A percentile compares a stretch with the other conserved stretches of the same genome.
phyloP scores from a whole-genome alignment of 2,888 invertebrate genomes.

The Leucophora obtusa region DNA sequence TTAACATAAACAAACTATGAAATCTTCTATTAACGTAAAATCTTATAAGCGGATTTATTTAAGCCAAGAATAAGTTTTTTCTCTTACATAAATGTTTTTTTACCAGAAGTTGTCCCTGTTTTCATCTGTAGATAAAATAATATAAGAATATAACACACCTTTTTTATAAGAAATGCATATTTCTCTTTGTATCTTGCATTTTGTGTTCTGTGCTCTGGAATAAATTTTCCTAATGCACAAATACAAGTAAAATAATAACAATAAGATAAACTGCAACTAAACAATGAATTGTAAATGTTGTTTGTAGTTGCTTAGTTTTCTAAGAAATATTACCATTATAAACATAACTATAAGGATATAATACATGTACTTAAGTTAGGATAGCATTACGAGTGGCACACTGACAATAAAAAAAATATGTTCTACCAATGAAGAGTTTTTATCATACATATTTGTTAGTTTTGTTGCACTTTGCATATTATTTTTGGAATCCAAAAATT shows the following conservation, averaged over 20 bases:
- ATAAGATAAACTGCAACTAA: slow-evolving; percentile 37
- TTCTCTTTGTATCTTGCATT: background rate
- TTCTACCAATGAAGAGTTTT: no score
- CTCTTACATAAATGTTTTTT: no score
- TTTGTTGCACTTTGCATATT: no score
- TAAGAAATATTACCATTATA: slow-evolving; percentile 21
- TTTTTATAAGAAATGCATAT: slow-evolving; percentile 1
- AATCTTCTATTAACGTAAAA: background rate
- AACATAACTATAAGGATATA: slow-evolving; percentile 7
- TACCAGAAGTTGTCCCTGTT: background rate
- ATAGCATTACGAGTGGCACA: no score
- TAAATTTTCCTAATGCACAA: slow-evolving; percentile 5
- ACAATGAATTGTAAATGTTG: slow-evolving; percentile 35
- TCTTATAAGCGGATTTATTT: background rate
- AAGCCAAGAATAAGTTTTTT: no score
- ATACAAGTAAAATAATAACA: slow-evolving; percentile 22
- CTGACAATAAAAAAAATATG: no score
- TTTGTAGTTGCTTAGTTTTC: slow-evolving; percentile 23
- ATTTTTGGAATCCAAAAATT: no score
- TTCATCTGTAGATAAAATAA: background rate
- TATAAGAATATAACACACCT: background rate
- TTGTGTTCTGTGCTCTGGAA: background rate
- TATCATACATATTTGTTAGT: no score
- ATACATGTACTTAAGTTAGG: background rate
- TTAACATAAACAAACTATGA: background rate